A percentile compares a stretch with the other conserved stretches of the same genome.
Conservation (phyloP, 2,113 vertebrate genomes). For the Rafetus swinhoei region DNA sequence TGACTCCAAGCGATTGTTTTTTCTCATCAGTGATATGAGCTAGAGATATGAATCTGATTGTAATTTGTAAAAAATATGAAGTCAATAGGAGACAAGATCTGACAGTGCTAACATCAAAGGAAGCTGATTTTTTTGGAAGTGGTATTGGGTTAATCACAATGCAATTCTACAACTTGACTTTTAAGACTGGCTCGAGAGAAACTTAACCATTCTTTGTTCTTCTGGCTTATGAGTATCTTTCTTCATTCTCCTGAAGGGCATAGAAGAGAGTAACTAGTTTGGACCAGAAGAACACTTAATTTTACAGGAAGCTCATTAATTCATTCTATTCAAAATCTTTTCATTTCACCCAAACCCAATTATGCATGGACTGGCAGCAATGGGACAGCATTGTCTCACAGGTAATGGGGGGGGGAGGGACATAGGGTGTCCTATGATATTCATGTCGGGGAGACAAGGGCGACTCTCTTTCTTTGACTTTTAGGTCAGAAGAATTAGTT, state of each 20-base stretch:
- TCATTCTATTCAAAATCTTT: constrained; percentile 75
- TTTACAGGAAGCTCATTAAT: constrained; percentile 78
- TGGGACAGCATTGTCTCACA: constrained; percentile 53
- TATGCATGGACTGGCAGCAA: constrained; percentile 60
- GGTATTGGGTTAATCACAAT: constrained; percentile 27
- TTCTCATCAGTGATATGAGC: not conserved
- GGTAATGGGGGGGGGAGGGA: not conserved
- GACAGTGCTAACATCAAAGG: constrained; percentile 17
- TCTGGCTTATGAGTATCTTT: constrained; percentile 48
- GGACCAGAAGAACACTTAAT: constrained; percentile 78
- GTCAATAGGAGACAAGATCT: constrained; percentile 23
- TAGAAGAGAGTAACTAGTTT: constrained; percentile 63
- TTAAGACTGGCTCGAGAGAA: constrained; percentile 41
- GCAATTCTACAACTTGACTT: constrained; percentile 41
- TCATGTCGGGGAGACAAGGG: constrained; percentile 48
- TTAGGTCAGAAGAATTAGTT: constrained; percentile 54
- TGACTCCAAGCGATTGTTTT: not conserved
- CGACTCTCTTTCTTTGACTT: constrained; percentile 62
- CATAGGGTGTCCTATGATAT: constrained; percentile 18
- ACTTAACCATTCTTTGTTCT: not conserved
- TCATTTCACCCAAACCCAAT: constrained; percentile 67
- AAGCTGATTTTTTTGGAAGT: constrained; percentile 31
- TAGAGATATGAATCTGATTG: constrained; percentile 15
- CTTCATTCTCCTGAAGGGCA: constrained; percentile 48
- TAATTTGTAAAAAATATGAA: not conserved